Conservation (phyloP, 2,888 invertebrate genomes). For the Thereva nobilitata region DNA sequence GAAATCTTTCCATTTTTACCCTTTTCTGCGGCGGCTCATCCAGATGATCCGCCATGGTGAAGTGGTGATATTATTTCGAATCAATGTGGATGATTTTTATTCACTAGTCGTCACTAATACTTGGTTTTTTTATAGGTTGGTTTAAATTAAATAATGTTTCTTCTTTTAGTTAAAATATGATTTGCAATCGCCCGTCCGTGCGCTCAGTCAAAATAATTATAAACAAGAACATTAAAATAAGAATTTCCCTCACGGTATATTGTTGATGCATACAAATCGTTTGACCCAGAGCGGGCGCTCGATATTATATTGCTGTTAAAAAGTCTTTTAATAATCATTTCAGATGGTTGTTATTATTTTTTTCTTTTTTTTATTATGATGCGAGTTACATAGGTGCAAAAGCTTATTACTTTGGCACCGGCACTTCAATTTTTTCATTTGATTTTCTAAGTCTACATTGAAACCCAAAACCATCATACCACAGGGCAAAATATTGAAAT, state of each 20-base stretch:
- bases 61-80: slow-evolving; percentile 12
- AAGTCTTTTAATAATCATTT: slow-evolving; percentile 18
- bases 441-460: no score
- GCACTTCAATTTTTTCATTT: no score
- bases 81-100: slow-evolving; percentile 14
- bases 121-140: no score
- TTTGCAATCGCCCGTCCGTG: slow-evolving; percentile 17
- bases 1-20: slow-evolving; percentile 70
- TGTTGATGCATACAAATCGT: slow-evolving; percentile 20
- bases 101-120: no score
- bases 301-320: slow-evolving; percentile 3
- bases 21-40: slow-evolving; percentile 97
- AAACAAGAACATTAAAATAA: slow-evolving; percentile 28
- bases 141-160: no score
- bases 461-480: no score
- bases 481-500: no score
- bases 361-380: no score
- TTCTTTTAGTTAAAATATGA: neutral
- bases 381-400: no score
- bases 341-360: neutral
- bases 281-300: slow-evolving; percentile 20
- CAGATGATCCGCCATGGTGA: slow-evolving; percentile 90
- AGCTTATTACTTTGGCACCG: no score
- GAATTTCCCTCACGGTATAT: slow-evolving; percentile 11
- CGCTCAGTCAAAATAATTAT: slow-evolving; percentile 13